Conservation (phyloP, 1,140 invertebrate species). For the Scylla paramamosain region DNA sequence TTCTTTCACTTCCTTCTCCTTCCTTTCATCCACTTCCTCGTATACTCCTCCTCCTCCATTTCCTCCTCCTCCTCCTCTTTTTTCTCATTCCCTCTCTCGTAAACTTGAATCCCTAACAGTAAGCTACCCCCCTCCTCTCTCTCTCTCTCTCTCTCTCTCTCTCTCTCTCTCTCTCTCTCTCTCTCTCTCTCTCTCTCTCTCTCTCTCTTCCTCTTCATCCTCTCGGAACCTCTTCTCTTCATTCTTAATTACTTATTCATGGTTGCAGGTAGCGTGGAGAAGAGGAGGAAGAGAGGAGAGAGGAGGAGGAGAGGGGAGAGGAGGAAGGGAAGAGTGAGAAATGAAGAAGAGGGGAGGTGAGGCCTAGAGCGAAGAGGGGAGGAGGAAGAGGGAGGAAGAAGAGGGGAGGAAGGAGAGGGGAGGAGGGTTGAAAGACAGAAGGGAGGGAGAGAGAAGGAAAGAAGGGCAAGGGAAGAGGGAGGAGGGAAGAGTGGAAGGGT, state of each 20-base stretch:
- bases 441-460: background rate
- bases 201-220: background rate
- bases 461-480: background rate
- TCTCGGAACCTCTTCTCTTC: background rate
- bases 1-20: background rate
- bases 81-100: too few relatives aligned
- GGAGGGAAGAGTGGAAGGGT: background rate
- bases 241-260: slow-evolving; percentile 3
- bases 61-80: background rate
- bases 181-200: background rate
- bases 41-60: background rate
- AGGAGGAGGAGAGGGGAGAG: background rate
- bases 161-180: slow-evolving; percentile 32
- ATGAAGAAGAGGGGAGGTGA: background rate
- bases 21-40: background rate
- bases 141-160: slow-evolving; percentile 9
- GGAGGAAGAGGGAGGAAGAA: background rate
- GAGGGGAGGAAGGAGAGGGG: background rate
- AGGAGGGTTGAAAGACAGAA: background rate
- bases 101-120: too few relatives aligned
- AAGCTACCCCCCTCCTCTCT: background rate
- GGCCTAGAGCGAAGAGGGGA: background rate
- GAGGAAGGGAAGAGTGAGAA: background rate
- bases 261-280: background rate
- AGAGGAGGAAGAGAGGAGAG: background rate